Evolutionary conservation across 2,113 vertebrate species (phyloP).

Genomic region (Sprattus sprattus): DNA sequence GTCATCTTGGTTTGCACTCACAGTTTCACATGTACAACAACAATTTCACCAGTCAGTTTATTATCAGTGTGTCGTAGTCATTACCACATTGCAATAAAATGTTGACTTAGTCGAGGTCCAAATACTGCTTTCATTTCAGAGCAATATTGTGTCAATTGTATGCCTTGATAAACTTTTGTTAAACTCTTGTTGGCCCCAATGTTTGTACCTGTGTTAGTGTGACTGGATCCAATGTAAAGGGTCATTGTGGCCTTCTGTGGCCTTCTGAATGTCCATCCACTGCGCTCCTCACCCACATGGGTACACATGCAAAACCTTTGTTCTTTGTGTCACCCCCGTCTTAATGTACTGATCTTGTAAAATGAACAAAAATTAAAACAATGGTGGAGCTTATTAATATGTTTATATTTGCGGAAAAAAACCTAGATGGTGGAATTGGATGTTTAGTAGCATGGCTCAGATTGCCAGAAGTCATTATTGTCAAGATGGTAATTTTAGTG

Average conservation of each 20-base stretch:
- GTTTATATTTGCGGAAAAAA: background rate
- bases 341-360: background rate
- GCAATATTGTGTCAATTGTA: background rate
- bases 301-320: background rate
- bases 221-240: slow-evolving; percentile 4
- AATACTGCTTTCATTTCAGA: background rate
- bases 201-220: background rate
- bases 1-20: background rate
- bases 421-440: background rate
- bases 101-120: background rate
- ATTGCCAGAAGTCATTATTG: background rate
- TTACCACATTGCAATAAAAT: background rate
- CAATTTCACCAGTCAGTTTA: background rate
- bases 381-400: background rate
- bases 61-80: background rate
- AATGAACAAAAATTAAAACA: background rate
- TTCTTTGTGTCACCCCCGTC: background rate
- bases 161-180: background rate
- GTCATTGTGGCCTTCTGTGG: background rate
- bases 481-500: background rate
- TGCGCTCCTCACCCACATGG: background rate
- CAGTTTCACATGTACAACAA: background rate
- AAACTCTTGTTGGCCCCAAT: background rate
- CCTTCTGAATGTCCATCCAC: background rate
- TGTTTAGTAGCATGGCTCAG: background rate